Base-by-base conservation (phyloP, 2,888 invertebrate genomes). In the Crocallis elinguaria region DNA sequence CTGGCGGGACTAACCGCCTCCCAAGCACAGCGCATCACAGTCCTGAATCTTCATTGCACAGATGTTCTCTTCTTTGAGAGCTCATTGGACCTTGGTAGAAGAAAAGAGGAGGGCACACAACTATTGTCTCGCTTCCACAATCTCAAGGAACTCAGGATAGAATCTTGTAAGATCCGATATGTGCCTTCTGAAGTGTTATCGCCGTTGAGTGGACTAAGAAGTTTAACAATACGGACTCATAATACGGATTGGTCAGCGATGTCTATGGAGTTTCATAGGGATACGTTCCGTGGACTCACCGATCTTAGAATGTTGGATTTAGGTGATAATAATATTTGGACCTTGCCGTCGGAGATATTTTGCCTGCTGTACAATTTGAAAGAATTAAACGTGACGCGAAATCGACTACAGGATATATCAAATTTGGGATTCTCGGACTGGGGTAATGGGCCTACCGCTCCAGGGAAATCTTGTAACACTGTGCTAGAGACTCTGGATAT, bases 241-340 rank as follows among this genome's bases (percentile, higher is more conserved):
- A 96, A 96, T 77, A 94, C 95, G 19, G 95, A 96, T 74, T 96
- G 96, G 95, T 95, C 95, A 9, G 94, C 95, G 13, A 94, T 95
- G 94, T 94, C 95, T 16, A 92, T 96, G 86, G 95, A 96, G 68
- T 92, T 96, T 57, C 94, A 95, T 70, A 91, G 94, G 32, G 95
- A 95, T 71, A 94, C 95, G 54, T 94, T 96, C 57, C 90, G 94
- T 58, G 94, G 95, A 7, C 88, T 96, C 45, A 92, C 93, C 14
- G 94, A 94, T 72, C 86, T 96, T 32, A 92, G 94, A 66, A 92
- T 87, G 64, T 90, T 96, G 65, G 95, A 96, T 84, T 89, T 96
- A 51, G 94, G 94, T 25, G 95, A 94, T 71, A 96, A 96, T 79
- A 95, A 95, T 75, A 94, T 96, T 65, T 95, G 95, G 95, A 94